A percentile compares a stretch with the other conserved stretches of the same genome.
These are phyloP conservation scores for Malacosoma neustria DNA, from an alignment of 2,888 invertebrate species.

Conservation along the genomic window DNA sequence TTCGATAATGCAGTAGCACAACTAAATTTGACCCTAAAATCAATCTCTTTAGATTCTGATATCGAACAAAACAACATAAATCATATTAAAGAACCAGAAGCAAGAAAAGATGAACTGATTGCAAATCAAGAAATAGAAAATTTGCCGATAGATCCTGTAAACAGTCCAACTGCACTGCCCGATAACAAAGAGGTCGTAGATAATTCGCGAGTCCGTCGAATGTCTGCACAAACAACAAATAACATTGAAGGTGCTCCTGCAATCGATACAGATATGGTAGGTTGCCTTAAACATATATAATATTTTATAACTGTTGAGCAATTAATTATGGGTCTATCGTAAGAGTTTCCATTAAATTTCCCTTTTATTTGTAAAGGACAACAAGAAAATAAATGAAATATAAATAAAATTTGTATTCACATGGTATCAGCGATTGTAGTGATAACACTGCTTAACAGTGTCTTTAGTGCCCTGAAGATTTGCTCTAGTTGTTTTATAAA, in stretches of 20 bases:
- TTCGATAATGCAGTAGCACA: slow-evolving; percentile 23
- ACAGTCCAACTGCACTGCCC: slow-evolving; percentile 1
- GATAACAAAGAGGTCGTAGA: background rate
- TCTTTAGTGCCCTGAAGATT: no score
- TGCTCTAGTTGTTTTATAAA: no score
- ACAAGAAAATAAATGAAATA: no score
- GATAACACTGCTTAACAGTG: no score
- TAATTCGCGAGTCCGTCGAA: slow-evolving; percentile 30
- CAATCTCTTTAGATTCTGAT: slow-evolving; percentile 12
- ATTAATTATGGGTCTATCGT: no score
- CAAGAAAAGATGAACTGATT: slow-evolving; percentile 7
- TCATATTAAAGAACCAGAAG: slow-evolving; percentile 5
- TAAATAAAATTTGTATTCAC: no score
- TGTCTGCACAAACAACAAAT: slow-evolving; percentile 45
- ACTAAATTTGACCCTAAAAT: slow-evolving; percentile 12
- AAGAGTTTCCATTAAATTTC: no score
- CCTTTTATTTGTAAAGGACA: background rate
- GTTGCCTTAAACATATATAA: no score
- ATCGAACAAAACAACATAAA: slow-evolving; percentile 14
- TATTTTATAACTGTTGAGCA: no score
- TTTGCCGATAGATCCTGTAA: slow-evolving; percentile 3
- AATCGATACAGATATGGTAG: slow-evolving; percentile 30
- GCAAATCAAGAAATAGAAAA: slow-evolving; percentile 6
- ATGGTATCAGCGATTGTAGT: no score
- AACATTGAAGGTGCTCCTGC: slow-evolving; percentile 17